phyloP scores from a whole-genome alignment of 1,140 invertebrate species.

The Calliopsis andreniformis region DNA sequence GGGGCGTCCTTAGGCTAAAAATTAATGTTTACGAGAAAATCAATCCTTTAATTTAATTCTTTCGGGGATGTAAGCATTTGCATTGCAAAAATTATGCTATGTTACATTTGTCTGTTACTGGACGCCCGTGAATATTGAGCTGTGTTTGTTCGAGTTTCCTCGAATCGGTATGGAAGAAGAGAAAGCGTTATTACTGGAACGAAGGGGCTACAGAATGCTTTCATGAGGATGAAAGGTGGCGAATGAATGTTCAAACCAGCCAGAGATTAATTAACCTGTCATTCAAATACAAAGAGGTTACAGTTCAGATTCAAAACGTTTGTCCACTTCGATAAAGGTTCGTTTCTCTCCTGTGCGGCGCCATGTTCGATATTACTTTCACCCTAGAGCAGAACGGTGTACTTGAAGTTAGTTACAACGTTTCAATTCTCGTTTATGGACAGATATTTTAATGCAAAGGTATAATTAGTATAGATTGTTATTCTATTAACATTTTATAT shows the following conservation, averaged over 20 bases:
- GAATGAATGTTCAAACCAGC: slow-evolving; percentile 29
- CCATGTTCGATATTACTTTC: not conserved
- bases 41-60: too few relatives aligned
- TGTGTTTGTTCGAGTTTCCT: not conserved
- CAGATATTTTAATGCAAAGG: slow-evolving; percentile 20
- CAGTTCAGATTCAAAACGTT: slow-evolving; percentile 33
- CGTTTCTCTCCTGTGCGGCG: not conserved
- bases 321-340: slow-evolving; percentile 14
- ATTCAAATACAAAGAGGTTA: slow-evolving; percentile 36
- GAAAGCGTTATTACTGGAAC: slow-evolving; percentile 17
- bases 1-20: too few relatives aligned
- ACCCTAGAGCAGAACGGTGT: not conserved
- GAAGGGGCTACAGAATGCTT: slow-evolving; percentile 6
- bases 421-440: too few relatives aligned
- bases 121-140: too few relatives aligned
- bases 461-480: not conserved
- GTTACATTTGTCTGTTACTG: too few relatives aligned
- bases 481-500: not conserved
- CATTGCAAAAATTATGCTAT: too few relatives aligned
- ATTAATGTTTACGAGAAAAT: too few relatives aligned
- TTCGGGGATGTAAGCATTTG: too few relatives aligned
- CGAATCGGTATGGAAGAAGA: slow-evolving; percentile 5
- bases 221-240: slow-evolving; percentile 16
- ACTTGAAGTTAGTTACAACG: slow-evolving; percentile 4
- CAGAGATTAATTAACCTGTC: slow-evolving; percentile 49